phyloP scores from a whole-genome alignment of 2,888 invertebrate genomes.

The Craniophora ligustri region DNA sequence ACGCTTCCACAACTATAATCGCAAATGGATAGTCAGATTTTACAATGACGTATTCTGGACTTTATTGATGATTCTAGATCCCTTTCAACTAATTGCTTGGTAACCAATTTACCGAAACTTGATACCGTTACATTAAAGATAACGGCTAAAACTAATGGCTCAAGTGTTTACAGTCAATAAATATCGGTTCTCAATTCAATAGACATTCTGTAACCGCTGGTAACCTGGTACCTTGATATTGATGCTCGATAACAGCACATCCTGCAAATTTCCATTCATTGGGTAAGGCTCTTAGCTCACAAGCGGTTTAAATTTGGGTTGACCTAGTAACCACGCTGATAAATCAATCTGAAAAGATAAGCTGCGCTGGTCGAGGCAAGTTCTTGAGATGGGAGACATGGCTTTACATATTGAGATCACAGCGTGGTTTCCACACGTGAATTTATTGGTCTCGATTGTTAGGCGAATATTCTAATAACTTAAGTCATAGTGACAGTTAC shows the following conservation, averaged over 20 bases:
- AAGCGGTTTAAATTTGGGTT: too few species aligned
- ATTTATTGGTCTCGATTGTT: too few species aligned
- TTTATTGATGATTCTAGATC: neutral
- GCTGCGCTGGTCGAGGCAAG: too few species aligned
- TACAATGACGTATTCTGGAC: neutral
- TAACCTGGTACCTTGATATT: constrained; percentile 65
- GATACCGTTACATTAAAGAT: constrained; percentile 30
- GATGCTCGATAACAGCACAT: constrained; percentile 71
- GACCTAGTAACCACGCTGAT: too few species aligned
- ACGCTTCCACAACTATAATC: neutral
- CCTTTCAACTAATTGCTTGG: neutral
- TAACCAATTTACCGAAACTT: constrained; percentile 1
- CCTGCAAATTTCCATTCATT: constrained; percentile 74
- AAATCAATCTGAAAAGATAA: too few species aligned
- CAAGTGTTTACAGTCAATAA: constrained; percentile 65
- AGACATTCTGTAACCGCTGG: constrained; percentile 64
- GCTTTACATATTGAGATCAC: too few species aligned
- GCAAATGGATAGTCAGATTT: neutral
- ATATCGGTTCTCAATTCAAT: constrained; percentile 67
- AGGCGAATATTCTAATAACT: too few species aligned
- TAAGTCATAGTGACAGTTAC: too few species aligned
- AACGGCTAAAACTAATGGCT: constrained; percentile 40
- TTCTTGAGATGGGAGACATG: too few species aligned
- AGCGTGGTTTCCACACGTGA: too few species aligned
- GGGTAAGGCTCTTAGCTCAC: constrained; percentile 54